Evolutionary conservation across 2,888 invertebrate species (phyloP).

Genomic region (Coleophora deauratella): DNA sequence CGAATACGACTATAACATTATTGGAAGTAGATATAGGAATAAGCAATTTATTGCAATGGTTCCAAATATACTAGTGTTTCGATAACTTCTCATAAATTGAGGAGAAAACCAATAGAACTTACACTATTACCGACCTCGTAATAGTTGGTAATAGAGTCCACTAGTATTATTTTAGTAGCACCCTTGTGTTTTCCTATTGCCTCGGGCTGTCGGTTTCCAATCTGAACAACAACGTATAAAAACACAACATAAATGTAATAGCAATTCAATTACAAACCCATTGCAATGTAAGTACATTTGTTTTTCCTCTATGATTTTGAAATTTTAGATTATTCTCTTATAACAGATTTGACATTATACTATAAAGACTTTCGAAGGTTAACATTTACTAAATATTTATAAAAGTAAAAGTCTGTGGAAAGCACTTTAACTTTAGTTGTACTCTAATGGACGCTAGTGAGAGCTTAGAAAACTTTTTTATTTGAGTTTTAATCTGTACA

Average conservation of each 20-base stretch:
- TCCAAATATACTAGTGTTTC: too few species aligned
- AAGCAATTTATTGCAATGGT: too few species aligned
- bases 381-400: too few species aligned
- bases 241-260: slow-evolving; percentile 40
- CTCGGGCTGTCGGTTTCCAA: slow-evolving; percentile 28
- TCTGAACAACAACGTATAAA: slow-evolving; percentile 31
- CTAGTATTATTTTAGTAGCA: slow-evolving; percentile 33
- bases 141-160: slow-evolving; percentile 28
- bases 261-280: slow-evolving; percentile 34
- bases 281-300: neutral
- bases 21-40: too few species aligned
- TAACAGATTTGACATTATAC: too few species aligned
- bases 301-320: too few species aligned
- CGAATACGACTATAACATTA: too few species aligned
- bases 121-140: slow-evolving; percentile 4
- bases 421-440: neutral
- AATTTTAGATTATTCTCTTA: too few species aligned
- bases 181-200: slow-evolving; percentile 42
- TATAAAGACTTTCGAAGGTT: too few species aligned
- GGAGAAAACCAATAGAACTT: too few species aligned
- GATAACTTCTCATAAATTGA: too few species aligned
- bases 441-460: too few species aligned
- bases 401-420: neutral
- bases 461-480: neutral
- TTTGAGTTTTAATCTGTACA: neutral